Evolutionary conservation across 2,797 vertebrate genomes (phyloP), one percentile per base, ranked within the genome.

Genomic region (Tapirus indicus): DNA sequence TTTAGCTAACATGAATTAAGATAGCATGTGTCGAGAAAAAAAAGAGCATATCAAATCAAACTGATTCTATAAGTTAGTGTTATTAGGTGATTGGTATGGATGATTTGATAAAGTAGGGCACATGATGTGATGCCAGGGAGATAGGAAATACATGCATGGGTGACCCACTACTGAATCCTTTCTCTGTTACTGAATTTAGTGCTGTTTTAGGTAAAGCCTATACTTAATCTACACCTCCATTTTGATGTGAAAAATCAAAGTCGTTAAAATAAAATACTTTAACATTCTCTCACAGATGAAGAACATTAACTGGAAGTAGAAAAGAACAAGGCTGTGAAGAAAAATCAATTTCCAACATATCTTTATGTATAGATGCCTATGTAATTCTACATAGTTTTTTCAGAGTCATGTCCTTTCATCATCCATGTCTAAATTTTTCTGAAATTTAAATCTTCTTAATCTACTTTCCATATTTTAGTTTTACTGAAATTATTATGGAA

Each of bases 1-100:
- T 62, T 97, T 91, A 96, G 72, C 35, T 94, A 89, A 91, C 52
- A 90, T 79, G 86, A 96, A 88, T 94, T 97, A 96, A 97, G 56
- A 35, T 71, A 93, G 13, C 80, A 21, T 69, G 94, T 89, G 54
- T 49, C 64, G 69, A 95, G 38, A 60, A 79, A 95, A 60, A 95
- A 66, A 18, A 27, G 62, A 92, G 62, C 3, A 54, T 47, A 95
- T 85, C 96, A 64, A 95, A 52, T 95, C 4, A 96, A 87, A 5
- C 6, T 80, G 95, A 71, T 94, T 91, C 75, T 95, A 41, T 41
- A 91, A 93, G 38, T 93, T 82, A 88, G 1, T 62, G 71, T 71
- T 85, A 84, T 82, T 49, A 82, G 60, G 62, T 56, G 92, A 93
- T 44, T 93, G 75, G 23, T 72, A 68, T 64, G 32, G 9, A 9